Evolutionary conservation across 2,113 vertebrate genomes (phyloP), one percentile per base, ranked within the genome.

Genomic region (Steatornis caripensis): DNA sequence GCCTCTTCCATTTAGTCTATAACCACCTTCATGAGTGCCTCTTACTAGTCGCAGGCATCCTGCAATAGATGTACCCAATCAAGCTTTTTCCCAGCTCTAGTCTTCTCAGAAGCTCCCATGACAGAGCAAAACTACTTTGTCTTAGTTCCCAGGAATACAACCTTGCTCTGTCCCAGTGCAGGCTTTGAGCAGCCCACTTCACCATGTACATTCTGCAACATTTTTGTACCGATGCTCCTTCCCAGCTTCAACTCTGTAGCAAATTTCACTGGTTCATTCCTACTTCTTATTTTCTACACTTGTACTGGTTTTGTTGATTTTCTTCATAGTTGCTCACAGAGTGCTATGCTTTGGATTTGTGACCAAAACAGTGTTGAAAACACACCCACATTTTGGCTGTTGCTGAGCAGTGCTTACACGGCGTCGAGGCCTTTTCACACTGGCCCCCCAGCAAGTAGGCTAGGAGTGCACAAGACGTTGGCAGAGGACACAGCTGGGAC

Each of bases 381-480:
- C 5, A 41, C 14, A 41, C 12, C 21, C 27, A 12, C 0, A 0
- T 22, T 91, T 64, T 68, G 13, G 54, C 49, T 58, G 1, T 5
- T 64, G 60, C 60, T 86, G 65, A 91, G 30, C 54, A 74, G 45
- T 53, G 29, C 58, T 41, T 49, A 16, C 11, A n/a, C 30, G 57
- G 58, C 22, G 51, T 30, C 58, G 66, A 51, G 37, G 32, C 36
- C 29, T 72, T 37, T 58, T 72, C 26, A 32, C 4, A 14, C 34
- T 51, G 37, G 7, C 11, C 20, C 24, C 14, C 30, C 41, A 57
- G 26, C 9, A 12, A 41, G 26, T 15, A 65, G 48, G 41, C 36
- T 72, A 8, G 34, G 22, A 8, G 12, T 15, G 18, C 54, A 54
- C 54, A 71, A 65, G 68, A 43, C 9, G 41, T 43, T 43, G 41